Evolutionary conservation across 35 echinoderm and acorn worm genomes (phyloP).

Genomic region (Amphiura filiformis): DNA sequence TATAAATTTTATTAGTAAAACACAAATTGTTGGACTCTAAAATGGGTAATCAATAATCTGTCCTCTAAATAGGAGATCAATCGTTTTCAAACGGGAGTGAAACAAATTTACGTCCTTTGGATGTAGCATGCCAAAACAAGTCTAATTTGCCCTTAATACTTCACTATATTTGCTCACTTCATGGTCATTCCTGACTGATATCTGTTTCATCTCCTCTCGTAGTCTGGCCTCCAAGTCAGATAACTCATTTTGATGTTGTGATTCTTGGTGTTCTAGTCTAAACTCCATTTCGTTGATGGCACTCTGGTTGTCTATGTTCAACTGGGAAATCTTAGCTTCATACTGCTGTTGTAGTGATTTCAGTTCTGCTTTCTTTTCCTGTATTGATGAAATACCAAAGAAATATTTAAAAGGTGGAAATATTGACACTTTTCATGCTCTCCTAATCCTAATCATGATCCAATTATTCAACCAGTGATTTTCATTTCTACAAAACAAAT

Average conservation of each 20-base stretch:
- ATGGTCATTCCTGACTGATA: slow-evolving; percentile 19
- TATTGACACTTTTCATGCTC: neutral
- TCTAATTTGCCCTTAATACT: neutral
- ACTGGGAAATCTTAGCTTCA: slow-evolving; percentile 46
- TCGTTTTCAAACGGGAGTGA: too few relatives aligned
- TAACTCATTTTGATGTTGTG: slow-evolving; percentile 83
- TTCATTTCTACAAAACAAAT: too few relatives aligned
- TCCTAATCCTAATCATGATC: neutral
- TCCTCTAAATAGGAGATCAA: too few relatives aligned
- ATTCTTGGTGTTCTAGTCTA: slow-evolving; percentile 86
- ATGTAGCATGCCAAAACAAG: neutral
- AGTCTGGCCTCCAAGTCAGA: slow-evolving; percentile 72
- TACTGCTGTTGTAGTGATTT: slow-evolving; percentile 28
- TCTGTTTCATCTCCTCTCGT: slow-evolving; percentile 38
- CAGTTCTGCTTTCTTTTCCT: slow-evolving; percentile 62
- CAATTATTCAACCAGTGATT: neutral
- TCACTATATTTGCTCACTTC: neutral
- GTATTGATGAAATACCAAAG: neutral
- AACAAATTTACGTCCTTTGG: too few relatives aligned
- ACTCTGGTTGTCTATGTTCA: slow-evolving; percentile 67
- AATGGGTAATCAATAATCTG: too few relatives aligned
- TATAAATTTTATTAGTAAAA: too few relatives aligned
- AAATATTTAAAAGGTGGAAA: neutral
- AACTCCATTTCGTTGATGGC: slow-evolving; percentile 94
- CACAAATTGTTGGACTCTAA: too few relatives aligned